Conservation (phyloP, 2,888 invertebrate species). For the Drosophila nigricruria region DNA sequence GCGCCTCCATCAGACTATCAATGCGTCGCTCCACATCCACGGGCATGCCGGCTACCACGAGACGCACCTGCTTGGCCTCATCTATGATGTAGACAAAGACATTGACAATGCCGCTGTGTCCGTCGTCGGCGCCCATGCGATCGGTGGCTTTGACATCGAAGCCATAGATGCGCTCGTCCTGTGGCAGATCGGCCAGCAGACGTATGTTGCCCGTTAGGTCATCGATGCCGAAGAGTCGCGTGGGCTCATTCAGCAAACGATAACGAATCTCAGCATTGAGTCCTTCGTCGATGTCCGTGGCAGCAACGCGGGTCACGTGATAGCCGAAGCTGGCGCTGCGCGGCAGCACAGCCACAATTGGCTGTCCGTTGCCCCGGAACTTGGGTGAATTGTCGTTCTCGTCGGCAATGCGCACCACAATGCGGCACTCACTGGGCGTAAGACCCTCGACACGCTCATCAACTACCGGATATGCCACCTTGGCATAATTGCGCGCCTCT, state of each 20-base stretch:
- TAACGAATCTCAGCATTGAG: slow-evolving; percentile 92
- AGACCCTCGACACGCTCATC: slow-evolving; percentile 90
- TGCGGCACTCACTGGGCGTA: slow-evolving; percentile 91
- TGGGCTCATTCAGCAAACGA: slow-evolving; percentile 91
- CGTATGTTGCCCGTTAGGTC: slow-evolving; percentile 91
- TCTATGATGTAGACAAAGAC: slow-evolving; percentile 94
- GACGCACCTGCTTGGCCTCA: slow-evolving; percentile 91
- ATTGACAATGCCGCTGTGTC: slow-evolving; percentile 93
- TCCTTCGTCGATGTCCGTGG: slow-evolving; percentile 91
- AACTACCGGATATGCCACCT: slow-evolving; percentile 91
- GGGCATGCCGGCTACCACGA: slow-evolving; percentile 91
- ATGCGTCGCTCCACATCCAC: slow-evolving; percentile 90
- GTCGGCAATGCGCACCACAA: slow-evolving; percentile 91
- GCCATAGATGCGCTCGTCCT: slow-evolving; percentile 92
- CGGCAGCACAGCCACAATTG: slow-evolving; percentile 93
- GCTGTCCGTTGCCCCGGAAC: slow-evolving; percentile 91
- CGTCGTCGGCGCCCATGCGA: slow-evolving; percentile 91
- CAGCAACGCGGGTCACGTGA: slow-evolving; percentile 91
- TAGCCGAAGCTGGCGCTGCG: slow-evolving; percentile 93
- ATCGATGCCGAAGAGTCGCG: slow-evolving; percentile 91
- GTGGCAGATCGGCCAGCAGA: slow-evolving; percentile 88
- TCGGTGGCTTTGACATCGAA: slow-evolving; percentile 96
- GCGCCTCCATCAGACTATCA: slow-evolving; percentile 89
- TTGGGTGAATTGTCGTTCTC: slow-evolving; percentile 93
- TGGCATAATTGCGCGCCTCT: slow-evolving; percentile 89